Base-by-base conservation (phyloP, 2,113 vertebrate genomes). In the Agapornis roseicollis region DNA sequence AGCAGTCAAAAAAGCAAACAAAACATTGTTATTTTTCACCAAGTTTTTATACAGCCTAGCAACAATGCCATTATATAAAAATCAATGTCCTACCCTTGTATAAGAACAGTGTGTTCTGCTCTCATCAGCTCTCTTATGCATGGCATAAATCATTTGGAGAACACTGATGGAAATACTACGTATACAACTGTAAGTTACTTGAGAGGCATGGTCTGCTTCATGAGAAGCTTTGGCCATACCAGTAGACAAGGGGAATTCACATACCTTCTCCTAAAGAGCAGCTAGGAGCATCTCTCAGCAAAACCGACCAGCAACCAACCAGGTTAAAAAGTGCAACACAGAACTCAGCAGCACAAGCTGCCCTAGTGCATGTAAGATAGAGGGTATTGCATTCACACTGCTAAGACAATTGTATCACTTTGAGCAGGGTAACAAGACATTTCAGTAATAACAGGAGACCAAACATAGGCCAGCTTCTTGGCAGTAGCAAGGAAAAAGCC, bases 1-100 rank as follows among this genome's bases (percentile, higher is more conserved):
- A 88, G 83, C 88, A 71, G 85, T 91, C 95, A 96, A 88, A 91
- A 94, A 93, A 76, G 61, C 77, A 95, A 96, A 86, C 70, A 86
- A 81, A 92, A 61, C 85, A 64, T 88, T 74, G 44, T 73, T 76
- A 72, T 83, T 94, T 93, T 79, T 47, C 47, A 84, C 47, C 72
- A 63, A 91, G 56, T 52, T 93, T 93, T 93, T 87, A 84, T 46
- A 79, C 47, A 90, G 77, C 90, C 85, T 90, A 56, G 89, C 95
- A 74, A 10, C 86, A 55, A 85, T 61, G 84, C 72, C 37, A 24
- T 88, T 71, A 44, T 47, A 39, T 49, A 86, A 84, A 93, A 94
- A 90, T 64, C 82, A 71, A 46, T 69, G 41, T 69, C 41, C 65
- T 78, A 50, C 9, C 14, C 24, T 88, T 80, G 52, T 65, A 61